phyloP scores from a whole-genome alignment of 2,113 vertebrate genomes.

The Bungarus multicinctus region DNA sequence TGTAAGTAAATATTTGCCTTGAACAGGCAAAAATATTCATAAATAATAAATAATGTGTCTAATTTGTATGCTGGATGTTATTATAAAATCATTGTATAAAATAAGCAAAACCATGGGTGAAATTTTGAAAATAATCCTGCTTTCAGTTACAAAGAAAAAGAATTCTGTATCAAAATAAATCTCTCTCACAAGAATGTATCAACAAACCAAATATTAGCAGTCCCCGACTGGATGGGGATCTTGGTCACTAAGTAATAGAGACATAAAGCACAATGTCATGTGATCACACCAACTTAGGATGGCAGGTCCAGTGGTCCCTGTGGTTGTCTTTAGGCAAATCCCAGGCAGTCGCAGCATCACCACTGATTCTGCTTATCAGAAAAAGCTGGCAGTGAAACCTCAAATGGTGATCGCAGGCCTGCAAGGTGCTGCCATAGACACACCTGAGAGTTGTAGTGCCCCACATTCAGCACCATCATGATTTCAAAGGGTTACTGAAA shows the following conservation, averaged over 20 bases:
- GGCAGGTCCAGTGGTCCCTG: neutral
- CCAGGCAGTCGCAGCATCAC: neutral
- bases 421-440: neutral
- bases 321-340: neutral
- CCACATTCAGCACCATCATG: neutral
- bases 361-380: neutral
- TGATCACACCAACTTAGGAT: neutral
- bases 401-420: neutral
- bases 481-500: neutral
- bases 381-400: neutral
- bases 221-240: neutral
- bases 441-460: neutral
- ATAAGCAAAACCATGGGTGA: neutral
- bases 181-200: neutral
- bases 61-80: neutral
- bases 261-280: neutral
- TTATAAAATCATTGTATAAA: neutral
- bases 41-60: neutral
- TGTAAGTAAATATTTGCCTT: neutral
- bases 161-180: neutral
- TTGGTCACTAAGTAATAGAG: neutral
- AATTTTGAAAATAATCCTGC: neutral
- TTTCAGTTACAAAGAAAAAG: neutral
- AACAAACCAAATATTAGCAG: neutral
- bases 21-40: neutral